Evolutionary conservation across 2,888 invertebrate genomes (phyloP).

Genomic region (Cataglyphis altisquamis): DNA sequence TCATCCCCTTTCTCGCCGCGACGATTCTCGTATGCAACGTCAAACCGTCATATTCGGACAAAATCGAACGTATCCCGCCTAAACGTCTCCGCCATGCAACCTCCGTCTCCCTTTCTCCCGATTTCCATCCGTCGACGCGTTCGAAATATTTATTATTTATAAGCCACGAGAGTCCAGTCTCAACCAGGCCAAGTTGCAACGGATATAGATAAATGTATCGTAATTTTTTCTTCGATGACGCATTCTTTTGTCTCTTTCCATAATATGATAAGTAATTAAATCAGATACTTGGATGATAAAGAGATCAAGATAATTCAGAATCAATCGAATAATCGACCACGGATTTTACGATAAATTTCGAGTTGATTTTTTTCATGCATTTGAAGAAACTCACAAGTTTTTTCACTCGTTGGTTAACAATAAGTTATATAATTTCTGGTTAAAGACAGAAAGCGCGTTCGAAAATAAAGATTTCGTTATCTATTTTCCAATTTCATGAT

Average conservation of each 20-base stretch:
- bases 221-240: neutral
- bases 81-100: slow-evolving; percentile 61
- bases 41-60: slow-evolving; percentile 85
- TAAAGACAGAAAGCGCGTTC: too few species aligned
- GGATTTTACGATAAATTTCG: neutral
- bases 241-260: neutral
- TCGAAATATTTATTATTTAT: slow-evolving; percentile 84
- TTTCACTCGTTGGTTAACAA: neutral
- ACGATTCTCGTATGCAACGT: slow-evolving; percentile 66
- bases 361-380: neutral
- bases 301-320: neutral
- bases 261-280: neutral
- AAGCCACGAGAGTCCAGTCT: slow-evolving; percentile 74
- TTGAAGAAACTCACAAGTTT: neutral
- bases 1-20: slow-evolving; percentile 44
- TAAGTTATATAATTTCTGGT: neutral
- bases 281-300: neutral
- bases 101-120: neutral
- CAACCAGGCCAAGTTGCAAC: slow-evolving; percentile 32
- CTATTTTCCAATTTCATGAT: slow-evolving; percentile 1
- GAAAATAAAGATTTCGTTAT: neutral
- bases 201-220: slow-evolving; percentile 41
- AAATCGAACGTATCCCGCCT: slow-evolving; percentile 83
- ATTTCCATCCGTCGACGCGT: slow-evolving; percentile 36
- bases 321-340: neutral